Conservation (phyloP, 2,888 invertebrate species). For the Stenichneumon culpator region DNA sequence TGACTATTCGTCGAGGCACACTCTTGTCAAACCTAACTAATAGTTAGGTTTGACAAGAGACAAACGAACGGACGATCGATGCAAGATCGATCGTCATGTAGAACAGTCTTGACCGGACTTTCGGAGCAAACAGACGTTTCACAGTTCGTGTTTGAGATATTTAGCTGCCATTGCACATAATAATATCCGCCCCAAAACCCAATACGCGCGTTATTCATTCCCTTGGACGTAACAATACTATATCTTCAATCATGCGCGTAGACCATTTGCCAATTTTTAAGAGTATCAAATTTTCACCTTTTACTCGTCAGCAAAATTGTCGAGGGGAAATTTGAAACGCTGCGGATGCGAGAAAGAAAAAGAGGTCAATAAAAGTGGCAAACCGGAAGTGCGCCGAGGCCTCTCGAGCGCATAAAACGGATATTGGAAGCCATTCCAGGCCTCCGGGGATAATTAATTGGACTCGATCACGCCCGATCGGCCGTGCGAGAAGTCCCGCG, state of each 20-base stretch:
- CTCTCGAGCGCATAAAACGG: constrained; percentile 70
- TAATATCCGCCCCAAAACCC: too few species aligned
- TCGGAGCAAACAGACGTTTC: too few species aligned
- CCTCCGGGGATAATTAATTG: constrained; percentile 77
- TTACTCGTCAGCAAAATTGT: not conserved
- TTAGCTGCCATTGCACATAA: too few species aligned
- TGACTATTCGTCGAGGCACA: too few species aligned
- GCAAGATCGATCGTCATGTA: too few species aligned
- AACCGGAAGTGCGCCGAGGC: constrained; percentile 57
- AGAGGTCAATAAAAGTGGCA: constrained; percentile 46
- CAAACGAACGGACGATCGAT: too few species aligned
- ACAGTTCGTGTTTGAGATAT: too few species aligned
- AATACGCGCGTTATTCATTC: too few species aligned
- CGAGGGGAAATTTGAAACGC: not conserved
- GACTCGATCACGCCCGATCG: constrained; percentile 69
- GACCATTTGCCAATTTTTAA: not conserved
- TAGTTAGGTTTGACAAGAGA: too few species aligned
- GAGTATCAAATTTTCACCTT: not conserved
- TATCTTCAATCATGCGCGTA: not conserved
- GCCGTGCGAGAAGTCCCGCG: constrained; percentile 64
- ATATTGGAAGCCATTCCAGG: constrained; percentile 77
- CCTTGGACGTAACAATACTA: too few species aligned
- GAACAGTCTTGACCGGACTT: too few species aligned
- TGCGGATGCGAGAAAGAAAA: not conserved
- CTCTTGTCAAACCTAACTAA: too few species aligned